A percentile compares a stretch with the other conserved stretches of the same genome.
Conservation (phyloP, 1,140 invertebrate genomes). For the Lucilia cuprina region DNA sequence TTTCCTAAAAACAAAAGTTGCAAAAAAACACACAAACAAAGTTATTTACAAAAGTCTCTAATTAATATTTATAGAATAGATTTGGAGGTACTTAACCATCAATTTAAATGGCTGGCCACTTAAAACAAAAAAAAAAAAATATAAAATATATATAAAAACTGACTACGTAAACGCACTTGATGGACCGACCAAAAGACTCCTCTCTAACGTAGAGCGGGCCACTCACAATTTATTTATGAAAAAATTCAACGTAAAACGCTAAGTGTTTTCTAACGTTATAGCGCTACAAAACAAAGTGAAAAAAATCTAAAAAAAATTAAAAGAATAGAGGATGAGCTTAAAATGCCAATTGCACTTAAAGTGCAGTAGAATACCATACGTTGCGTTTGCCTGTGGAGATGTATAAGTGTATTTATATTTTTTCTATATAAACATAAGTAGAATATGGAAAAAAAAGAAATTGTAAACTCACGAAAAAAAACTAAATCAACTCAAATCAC, state of each 20-base stretch:
- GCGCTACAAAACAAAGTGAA: conserved; percentile 6
- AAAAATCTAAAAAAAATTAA: neutral
- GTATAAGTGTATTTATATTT: neutral
- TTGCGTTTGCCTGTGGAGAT: neutral
- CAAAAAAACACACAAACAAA: neutral
- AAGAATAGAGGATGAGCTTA: conserved; percentile 24
- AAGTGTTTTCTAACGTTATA: conserved; percentile 19
- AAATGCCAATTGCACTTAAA: conserved; percentile 28
- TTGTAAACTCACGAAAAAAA: conserved; percentile 1
- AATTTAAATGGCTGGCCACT: conserved; percentile 29
- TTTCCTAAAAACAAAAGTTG: neutral
- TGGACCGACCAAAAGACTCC: neutral
- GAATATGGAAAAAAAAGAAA: neutral
- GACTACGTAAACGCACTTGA: conserved; percentile 16
- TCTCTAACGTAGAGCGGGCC: neutral
- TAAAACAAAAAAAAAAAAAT: neutral
- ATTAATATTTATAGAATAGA: conserved; percentile 35
- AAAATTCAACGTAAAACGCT: conserved; percentile 18
- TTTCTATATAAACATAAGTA: neutral
- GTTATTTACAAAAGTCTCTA: conserved; percentile 32
- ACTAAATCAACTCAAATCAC: conserved; percentile 1
- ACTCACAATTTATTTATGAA: conserved; percentile 16
- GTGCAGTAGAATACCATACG: neutral
- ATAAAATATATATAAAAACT: too few relatives aligned
- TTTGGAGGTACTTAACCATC: conserved; percentile 24